These are phyloP conservation scores for Tipula helvola DNA, from an alignment of 2,888 invertebrate species.

Conservation along the genomic window DNA sequence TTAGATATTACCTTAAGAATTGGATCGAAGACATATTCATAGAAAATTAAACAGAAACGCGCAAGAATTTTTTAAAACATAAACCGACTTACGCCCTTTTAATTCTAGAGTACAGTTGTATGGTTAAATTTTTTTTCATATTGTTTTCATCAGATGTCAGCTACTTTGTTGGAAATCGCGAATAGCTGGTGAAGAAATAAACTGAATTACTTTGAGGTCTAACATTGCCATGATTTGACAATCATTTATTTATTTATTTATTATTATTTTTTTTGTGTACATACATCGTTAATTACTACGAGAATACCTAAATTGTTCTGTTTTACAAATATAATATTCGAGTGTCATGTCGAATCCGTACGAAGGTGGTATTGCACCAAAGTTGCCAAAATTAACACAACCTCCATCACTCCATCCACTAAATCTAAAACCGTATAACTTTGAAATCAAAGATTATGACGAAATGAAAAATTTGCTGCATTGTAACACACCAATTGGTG, in stretches of 20 bases:
- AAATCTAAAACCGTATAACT: background rate
- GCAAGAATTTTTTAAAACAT: too few relatives aligned
- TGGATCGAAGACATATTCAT: too few relatives aligned
- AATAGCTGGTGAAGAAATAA: too few relatives aligned
- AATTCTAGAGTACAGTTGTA: too few relatives aligned
- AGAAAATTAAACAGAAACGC: too few relatives aligned
- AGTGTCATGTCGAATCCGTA: background rate
- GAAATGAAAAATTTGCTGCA: background rate
- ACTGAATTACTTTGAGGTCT: background rate
- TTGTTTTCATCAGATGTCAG: too few relatives aligned
- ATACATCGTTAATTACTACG: background rate
- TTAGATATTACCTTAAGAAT: too few relatives aligned
- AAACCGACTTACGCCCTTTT: too few relatives aligned
- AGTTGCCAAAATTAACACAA: background rate
- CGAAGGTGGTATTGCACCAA: background rate
- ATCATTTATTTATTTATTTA: background rate
- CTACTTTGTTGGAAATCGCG: too few relatives aligned
- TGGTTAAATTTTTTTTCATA: too few relatives aligned
- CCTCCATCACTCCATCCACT: background rate
- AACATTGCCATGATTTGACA: background rate
- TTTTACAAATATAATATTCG: background rate
- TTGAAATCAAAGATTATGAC: background rate
- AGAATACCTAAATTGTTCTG: background rate
- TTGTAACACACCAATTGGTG: background rate
- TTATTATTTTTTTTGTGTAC: background rate